Base-by-base conservation (phyloP, 2,888 invertebrate species). In the Pterobdella sp. region DNA sequence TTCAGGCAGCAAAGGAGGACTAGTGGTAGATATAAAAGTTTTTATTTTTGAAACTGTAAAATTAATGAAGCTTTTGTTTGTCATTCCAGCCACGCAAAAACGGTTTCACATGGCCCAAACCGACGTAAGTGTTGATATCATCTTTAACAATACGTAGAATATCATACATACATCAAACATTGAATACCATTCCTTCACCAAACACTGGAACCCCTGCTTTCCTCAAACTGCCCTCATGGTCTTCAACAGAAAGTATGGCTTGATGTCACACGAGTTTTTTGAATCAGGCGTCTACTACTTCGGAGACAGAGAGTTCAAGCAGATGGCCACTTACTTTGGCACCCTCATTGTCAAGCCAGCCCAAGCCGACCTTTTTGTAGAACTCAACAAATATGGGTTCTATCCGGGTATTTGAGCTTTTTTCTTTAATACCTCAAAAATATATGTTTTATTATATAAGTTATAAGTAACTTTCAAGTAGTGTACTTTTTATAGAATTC, bases 271-370 rank as follows among this genome's bases (percentile, higher is more conserved):
- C 66, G 80, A 80, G 75, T 84, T 84, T 76, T 79, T 79, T 74
- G 79, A 81, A 65, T 77, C 82, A 10, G 84, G 84, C 1, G 82
- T 84, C 22, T 84, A 80, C 77, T 82, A 82, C 77, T 84, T 77
- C 79, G 83, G 83, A 0, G 84, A 84, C 76, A 81, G 81, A 75
- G 81, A 81, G 76, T 80, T 80, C 76, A 79, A 83, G 67, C 81
- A 82, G 73, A 82, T 83, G 2, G 84, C 83, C 0, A 69, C 81
- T 75, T 80, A 80, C 76, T 79, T 83, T 68, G 84, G 84, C 7
- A 83, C 83, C 14, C 79, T 84, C 73, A 83, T 84, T 70, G 84
- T 84, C 60, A 83, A 83, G 76, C 83, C 83, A 1, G 81, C 81
- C 75, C 81, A 81, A 36, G 78, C 78, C 56, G 82, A 83, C 75